Conservation (phyloP, 2,113 vertebrate species). For the Cyprichromis sp. region DNA sequence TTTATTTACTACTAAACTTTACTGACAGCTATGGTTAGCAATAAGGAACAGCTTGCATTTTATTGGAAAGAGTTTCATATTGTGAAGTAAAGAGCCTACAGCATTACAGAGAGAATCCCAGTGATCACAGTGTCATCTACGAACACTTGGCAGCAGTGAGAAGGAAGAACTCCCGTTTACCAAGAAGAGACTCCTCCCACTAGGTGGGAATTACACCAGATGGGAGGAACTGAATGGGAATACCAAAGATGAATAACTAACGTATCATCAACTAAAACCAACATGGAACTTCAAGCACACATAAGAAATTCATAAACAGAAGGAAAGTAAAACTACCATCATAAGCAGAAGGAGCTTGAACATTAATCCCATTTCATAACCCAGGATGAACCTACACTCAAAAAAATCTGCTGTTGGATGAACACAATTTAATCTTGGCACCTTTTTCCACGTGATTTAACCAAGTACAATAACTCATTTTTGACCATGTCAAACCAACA, state of each 20-base stretch:
- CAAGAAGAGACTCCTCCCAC: background rate
- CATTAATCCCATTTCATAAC: background rate
- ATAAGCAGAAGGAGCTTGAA: background rate
- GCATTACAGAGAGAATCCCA: background rate
- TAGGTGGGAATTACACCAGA: background rate
- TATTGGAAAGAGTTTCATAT: background rate
- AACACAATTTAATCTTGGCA: too few relatives aligned
- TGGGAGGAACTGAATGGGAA: background rate
- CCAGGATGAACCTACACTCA: background rate
- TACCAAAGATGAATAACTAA: background rate
- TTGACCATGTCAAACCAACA: too few relatives aligned
- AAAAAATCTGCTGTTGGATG: too few relatives aligned
- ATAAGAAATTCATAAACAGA: background rate
- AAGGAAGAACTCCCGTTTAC: background rate
- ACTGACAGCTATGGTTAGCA: background rate
- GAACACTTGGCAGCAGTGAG: background rate
- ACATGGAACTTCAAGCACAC: background rate
- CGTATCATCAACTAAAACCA: background rate
- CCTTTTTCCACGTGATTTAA: too few relatives aligned
- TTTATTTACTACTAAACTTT: background rate
- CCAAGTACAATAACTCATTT: too few relatives aligned
- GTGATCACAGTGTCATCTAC: background rate
- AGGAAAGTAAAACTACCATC: background rate
- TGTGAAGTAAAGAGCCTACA: background rate
- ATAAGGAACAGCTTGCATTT: background rate